These are phyloP conservation scores for Cantharis rustica DNA, from an alignment of 2,888 invertebrate genomes.

Conservation along the genomic window DNA sequence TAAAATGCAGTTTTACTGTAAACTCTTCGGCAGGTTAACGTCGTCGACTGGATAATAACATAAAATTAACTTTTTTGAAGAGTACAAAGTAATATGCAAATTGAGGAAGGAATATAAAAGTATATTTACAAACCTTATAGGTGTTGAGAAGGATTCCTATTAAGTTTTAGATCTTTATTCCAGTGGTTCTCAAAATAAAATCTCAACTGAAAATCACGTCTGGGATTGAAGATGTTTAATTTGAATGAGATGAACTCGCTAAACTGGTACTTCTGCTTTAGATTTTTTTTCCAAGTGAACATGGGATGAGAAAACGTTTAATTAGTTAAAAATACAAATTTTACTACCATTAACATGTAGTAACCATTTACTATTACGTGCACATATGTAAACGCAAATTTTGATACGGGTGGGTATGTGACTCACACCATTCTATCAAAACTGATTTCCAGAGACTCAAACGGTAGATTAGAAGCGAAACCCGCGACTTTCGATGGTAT, in stretches of 20 bases:
- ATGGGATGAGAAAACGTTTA: background rate
- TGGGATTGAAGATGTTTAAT: background rate
- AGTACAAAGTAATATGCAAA: no score
- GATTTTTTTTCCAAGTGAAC: background rate
- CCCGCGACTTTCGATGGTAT: constrained; percentile 1
- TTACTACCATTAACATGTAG: background rate
- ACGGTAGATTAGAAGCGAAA: constrained; percentile 14
- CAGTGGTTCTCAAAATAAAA: background rate
- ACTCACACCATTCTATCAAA: constrained; percentile 14
- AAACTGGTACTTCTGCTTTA: background rate
- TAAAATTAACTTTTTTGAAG: no score
- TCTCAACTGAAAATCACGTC: no score
- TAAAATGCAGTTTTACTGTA: no score
- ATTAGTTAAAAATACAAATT: background rate
- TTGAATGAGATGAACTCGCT: background rate
- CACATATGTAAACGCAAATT: background rate
- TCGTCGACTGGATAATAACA: no score
- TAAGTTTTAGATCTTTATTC: background rate
- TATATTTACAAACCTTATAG: no score
- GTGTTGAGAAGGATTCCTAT: background rate
- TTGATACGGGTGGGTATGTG: background rate
- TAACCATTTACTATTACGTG: background rate
- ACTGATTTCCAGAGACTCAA: constrained; percentile 21
- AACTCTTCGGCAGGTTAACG: no score
- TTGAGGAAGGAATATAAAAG: no score